Conservation (phyloP, 2,113 vertebrate species). For the Neomonachus schauinslandi region DNA sequence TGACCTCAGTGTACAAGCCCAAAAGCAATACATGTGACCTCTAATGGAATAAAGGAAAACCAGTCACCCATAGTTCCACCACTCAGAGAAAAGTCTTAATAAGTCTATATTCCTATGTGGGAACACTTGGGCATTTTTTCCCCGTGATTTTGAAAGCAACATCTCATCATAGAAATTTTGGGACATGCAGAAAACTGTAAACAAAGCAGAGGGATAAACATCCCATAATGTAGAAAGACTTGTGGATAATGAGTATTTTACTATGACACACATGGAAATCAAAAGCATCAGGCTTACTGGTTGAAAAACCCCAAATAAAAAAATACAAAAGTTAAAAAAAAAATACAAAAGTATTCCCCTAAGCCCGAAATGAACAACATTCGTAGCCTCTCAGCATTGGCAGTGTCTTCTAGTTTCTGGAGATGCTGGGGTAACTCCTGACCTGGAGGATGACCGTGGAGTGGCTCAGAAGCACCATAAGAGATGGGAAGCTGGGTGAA, state of each 20-base stretch:
- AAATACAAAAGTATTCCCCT: neutral
- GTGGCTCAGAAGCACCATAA: neutral
- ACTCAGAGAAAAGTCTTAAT: neutral
- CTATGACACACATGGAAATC: neutral
- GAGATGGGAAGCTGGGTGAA: neutral
- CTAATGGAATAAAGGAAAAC: neutral
- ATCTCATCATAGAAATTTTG: neutral
- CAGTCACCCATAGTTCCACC: neutral
- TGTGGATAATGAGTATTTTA: neutral
- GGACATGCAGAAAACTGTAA: neutral
- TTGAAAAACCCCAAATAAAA: neutral
- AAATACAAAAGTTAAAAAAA: neutral
- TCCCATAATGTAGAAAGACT: too few relatives aligned
- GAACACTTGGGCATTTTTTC: neutral
- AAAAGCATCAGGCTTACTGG: neutral
- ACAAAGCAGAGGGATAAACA: neutral
- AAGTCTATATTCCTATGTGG: neutral
- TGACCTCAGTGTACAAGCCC: neutral
- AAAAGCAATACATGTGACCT: neutral
- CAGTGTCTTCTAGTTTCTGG: neutral
- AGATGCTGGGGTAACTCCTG: neutral
- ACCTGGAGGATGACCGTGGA: accelerated
- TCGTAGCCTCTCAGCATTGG: accelerated
- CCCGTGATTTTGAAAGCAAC: neutral
- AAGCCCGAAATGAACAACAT: neutral